Evolutionary conservation across 2,113 vertebrate species (phyloP).

Genomic region (Albula goreensis): DNA sequence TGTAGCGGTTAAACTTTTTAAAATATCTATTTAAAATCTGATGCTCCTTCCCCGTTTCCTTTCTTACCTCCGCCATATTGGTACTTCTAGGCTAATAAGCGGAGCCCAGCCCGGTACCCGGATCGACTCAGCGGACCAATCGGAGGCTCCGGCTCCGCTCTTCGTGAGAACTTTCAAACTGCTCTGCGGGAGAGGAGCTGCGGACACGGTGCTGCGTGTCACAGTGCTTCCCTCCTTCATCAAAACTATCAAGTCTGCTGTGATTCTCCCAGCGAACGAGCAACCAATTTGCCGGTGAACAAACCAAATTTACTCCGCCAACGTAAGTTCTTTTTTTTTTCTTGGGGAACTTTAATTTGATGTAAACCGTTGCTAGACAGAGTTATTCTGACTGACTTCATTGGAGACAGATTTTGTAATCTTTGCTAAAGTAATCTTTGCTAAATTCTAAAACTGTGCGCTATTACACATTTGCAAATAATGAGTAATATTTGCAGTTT

Average conservation of each 20-base stretch:
- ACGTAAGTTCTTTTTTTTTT: too few species aligned
- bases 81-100: slow-evolving; percentile 88
- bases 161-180: slow-evolving; percentile 57
- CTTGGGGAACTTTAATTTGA: too few species aligned
- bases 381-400: too few species aligned
- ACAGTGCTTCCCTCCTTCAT: neutral
- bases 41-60: slow-evolving; percentile 81
- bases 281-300: neutral
- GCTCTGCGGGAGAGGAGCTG: neutral
- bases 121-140: slow-evolving; percentile 85
- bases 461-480: too few species aligned
- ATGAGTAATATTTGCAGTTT: too few species aligned
- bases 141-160: slow-evolving; percentile 51
- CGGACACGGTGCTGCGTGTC: neutral
- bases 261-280: neutral
- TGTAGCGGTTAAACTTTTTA: slow-evolving; percentile 39
- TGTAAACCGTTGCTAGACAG: too few species aligned
- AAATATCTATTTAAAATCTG: slow-evolving; percentile 70
- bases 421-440: too few species aligned
- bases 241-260: neutral
- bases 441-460: too few species aligned
- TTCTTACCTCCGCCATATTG: slow-evolving; percentile 99
- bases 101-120: slow-evolving; percentile 84
- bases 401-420: too few species aligned
- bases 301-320: too few species aligned